Percentiles rank a stretch among this genome's conserved stretches.
Conservation (phyloP, 1,140 invertebrate genomes). For the Microplitis mediator region DNA sequence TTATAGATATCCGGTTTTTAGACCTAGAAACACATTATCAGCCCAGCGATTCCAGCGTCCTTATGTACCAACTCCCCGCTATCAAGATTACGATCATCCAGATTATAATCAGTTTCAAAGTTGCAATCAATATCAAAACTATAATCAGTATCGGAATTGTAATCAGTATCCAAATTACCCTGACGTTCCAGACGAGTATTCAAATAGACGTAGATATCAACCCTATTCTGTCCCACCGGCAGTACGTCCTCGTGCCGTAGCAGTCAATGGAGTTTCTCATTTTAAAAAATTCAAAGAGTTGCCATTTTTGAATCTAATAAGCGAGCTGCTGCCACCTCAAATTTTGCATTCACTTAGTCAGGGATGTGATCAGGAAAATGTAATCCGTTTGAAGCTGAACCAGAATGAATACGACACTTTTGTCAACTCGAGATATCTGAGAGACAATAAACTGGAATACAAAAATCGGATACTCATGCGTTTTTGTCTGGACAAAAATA, state of each 20-base stretch:
- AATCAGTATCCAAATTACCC: too few species aligned
- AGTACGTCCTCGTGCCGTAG: slow-evolving; percentile 48
- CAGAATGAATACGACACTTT: slow-evolving; percentile 92
- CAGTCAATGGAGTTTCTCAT: slow-evolving; percentile 68
- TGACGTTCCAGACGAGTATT: slow-evolving; percentile 26
- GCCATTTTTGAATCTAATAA: slow-evolving; percentile 90
- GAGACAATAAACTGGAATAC: slow-evolving; percentile 76
- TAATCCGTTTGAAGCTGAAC: slow-evolving; percentile 88
- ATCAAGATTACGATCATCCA: too few species aligned
- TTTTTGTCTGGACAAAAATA: slow-evolving; percentile 90
- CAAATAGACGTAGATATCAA: slow-evolving; percentile 45
- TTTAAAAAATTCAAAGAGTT: slow-evolving; percentile 85
- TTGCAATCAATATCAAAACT: too few species aligned
- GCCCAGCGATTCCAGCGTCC: too few species aligned
- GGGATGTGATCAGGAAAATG: slow-evolving; percentile 81
- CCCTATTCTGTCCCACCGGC: slow-evolving; percentile 50
- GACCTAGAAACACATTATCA: too few species aligned
- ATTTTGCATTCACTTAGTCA: slow-evolving; percentile 78
- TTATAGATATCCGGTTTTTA: too few species aligned
- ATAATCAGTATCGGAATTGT: too few species aligned
- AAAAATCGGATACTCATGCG: slow-evolving; percentile 83
- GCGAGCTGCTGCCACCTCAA: slow-evolving; percentile 87
- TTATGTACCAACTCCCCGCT: too few species aligned
- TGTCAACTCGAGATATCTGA: slow-evolving; percentile 76
- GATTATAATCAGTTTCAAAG: too few species aligned